Conservation (phyloP, 2,888 invertebrate genomes). For the Panorpa germanica region DNA sequence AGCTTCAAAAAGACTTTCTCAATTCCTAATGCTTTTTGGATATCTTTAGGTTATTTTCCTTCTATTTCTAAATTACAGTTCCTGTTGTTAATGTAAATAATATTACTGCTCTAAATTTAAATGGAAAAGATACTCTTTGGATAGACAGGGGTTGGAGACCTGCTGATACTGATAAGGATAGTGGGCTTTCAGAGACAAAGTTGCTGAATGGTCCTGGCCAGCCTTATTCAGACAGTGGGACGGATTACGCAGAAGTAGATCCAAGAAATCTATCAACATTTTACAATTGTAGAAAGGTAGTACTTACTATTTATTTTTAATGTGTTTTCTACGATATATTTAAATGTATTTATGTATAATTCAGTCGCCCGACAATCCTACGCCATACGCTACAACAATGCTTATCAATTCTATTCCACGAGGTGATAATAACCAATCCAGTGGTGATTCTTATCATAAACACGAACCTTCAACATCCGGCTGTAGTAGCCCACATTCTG, state of each 20-base stretch:
- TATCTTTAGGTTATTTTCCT: slow-evolving; percentile 4
- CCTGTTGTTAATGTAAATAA: slow-evolving; percentile 27
- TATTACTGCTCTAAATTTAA: slow-evolving; percentile 25
- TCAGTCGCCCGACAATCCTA: slow-evolving; percentile 38
- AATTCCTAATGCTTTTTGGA: slow-evolving; percentile 2
- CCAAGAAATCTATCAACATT: slow-evolving; percentile 48
- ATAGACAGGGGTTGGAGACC: slow-evolving; percentile 50
- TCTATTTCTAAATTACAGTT: slow-evolving; percentile 10
- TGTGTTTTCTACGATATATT: slow-evolving; percentile 4
- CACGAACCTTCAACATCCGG: slow-evolving; percentile 22
- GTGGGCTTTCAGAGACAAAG: slow-evolving; percentile 32
- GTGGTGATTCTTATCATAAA: slow-evolving; percentile 19
- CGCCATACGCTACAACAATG: slow-evolving; percentile 59
- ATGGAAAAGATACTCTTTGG: slow-evolving; percentile 45
- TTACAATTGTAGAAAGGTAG: slow-evolving; percentile 40
- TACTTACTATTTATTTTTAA: not conserved
- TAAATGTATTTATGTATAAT: slow-evolving; percentile 2
- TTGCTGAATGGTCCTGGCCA: slow-evolving; percentile 31
- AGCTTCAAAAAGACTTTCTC: slow-evolving; percentile 3
- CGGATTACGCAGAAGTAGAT: slow-evolving; percentile 50
- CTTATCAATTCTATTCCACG: slow-evolving; percentile 29
- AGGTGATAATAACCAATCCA: slow-evolving; percentile 20
- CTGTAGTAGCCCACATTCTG: slow-evolving; percentile 24
- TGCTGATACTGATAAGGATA: slow-evolving; percentile 40
- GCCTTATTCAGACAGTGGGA: slow-evolving; percentile 26